phyloP scores from a whole-genome alignment of 2,113 vertebrate genomes.

The Ctenomys sociabilis region DNA sequence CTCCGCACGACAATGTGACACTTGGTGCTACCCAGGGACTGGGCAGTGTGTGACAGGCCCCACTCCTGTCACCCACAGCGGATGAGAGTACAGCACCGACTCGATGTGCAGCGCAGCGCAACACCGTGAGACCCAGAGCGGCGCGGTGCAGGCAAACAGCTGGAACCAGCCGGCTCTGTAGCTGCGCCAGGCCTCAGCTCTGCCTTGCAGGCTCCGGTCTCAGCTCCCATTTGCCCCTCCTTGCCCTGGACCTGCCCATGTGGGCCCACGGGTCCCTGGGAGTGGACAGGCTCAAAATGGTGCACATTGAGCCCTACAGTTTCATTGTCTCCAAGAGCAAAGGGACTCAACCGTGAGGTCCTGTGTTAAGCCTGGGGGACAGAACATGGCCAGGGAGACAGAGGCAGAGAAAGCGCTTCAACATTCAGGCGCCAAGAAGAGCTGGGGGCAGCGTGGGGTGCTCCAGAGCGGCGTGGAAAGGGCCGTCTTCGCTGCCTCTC shows the following conservation, averaged over 20 bases:
- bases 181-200: not conserved
- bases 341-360: not conserved
- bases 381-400: not conserved
- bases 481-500: not conserved
- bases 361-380: not conserved
- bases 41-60: not conserved
- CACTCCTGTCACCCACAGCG: not conserved
- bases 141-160: fast-evolving
- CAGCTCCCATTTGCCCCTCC: not conserved
- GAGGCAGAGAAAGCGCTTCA: not conserved
- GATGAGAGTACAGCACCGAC: not conserved
- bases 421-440: not conserved
- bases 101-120: fast-evolving
- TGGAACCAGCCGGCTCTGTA: not conserved
- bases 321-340: not conserved
- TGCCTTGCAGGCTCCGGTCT: not conserved
- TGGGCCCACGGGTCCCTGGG: not conserved
- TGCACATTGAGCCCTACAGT: fast-evolving
- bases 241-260: not conserved
- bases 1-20: not conserved
- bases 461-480: not conserved
- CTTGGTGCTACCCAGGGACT: not conserved
- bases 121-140: fast-evolving
- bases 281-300: not conserved
- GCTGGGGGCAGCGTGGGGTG: too few species aligned